Base-by-base conservation (phyloP, 2,113 vertebrate genomes). In the Chauna torquata region DNA sequence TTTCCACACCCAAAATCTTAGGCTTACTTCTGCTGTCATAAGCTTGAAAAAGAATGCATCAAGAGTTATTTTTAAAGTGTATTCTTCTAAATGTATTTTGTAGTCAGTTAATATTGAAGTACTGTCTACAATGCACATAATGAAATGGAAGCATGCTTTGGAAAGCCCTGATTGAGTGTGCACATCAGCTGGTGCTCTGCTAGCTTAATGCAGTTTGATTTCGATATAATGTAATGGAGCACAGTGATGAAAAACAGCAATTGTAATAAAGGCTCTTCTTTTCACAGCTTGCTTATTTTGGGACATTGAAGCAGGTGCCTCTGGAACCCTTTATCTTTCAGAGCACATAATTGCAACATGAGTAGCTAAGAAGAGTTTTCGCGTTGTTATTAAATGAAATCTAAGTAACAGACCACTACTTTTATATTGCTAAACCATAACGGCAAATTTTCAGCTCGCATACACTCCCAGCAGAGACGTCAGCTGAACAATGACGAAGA, bases 31-130 rank as follows among this genome's bases (percentile, higher is more conserved):
- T 90, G 59, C 17, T 68, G 54, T 58, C 49, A 82, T 70, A 90
- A 95, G 61, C 24, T 24, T 79, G 77, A 66, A 78, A 91, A 95
- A 72, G 24, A 82, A 82, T 19, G 12, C 54, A 80, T 66, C 45
- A 83, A 87, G 82, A 12, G 42, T 82, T 90, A 88, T 92, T 95
- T 94, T 86, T 36, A 84, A 95, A 96, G 69, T 65, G 61, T n/a
- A n/a, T n/a, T n/a, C 65, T 81, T 96, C 62, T 90, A 78, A 91
- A 78, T 88, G 59, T 52, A 91, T 90, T 81, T 83, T 91, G 81
- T 91, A 82, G 47, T 86, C 75, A 81, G 36, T 96, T 90, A 87
- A 92, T 94, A 91, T 92, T 93, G 86, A 94, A 94, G n/a, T 81
- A 62, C 50, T 78, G 42, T 68, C 91, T 86, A 88, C 55, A 82